These are phyloP conservation scores for Nicator chloris DNA, from an alignment of 2,113 vertebrate species.

Conservation along the genomic window DNA sequence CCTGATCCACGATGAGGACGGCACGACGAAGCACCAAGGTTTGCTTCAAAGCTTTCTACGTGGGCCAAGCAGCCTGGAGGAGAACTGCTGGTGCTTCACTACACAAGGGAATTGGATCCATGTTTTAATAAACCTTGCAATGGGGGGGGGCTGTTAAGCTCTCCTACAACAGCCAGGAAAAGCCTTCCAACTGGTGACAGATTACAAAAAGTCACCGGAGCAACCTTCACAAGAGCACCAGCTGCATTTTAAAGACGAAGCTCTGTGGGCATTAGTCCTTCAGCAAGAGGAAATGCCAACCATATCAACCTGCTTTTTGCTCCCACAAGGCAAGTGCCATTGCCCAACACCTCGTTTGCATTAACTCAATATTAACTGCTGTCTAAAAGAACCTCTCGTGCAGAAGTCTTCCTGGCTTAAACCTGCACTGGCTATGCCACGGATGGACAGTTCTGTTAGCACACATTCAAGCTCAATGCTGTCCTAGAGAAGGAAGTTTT, in stretches of 20 bases:
- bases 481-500: background rate
- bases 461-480: rapidly evolving
- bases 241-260: background rate
- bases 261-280: background rate
- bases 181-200: background rate
- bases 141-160: background rate
- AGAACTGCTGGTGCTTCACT: background rate
- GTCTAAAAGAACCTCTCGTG: rapidly evolving
- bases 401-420: background rate
- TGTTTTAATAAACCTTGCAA: background rate
- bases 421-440: background rate
- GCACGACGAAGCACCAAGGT: background rate
- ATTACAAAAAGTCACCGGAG: background rate
- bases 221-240: background rate
- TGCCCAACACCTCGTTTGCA: background rate
- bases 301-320: background rate
- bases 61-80: background rate
- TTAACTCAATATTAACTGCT: background rate
- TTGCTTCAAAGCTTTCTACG: background rate
- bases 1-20: rapidly evolving
- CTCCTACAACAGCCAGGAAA: background rate
- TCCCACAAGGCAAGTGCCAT: background rate
- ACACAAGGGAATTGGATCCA: background rate
- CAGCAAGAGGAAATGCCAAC: rapidly evolving
- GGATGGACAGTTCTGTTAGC: rapidly evolving